These are phyloP conservation scores for Pectinophora gossypiella DNA, from an alignment of 1,140 invertebrate species.

Conservation along the genomic window DNA sequence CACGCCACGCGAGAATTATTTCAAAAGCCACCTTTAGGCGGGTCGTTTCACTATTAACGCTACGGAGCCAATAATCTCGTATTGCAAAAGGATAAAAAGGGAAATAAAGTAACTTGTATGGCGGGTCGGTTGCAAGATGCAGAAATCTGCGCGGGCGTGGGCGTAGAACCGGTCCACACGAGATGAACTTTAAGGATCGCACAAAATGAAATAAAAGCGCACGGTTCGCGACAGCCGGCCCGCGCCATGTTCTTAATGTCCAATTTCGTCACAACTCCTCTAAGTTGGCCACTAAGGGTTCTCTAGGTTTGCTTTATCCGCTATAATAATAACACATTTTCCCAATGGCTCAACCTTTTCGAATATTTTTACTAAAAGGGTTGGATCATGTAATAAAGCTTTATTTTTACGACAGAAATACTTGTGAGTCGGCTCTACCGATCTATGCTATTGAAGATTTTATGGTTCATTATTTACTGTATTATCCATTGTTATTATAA, in stretches of 20 bases:
- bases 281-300: too few relatives aligned
- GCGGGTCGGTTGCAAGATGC: conserved; percentile 66
- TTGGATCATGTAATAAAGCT: too few relatives aligned
- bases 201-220: conserved; percentile 63
- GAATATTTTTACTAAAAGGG: too few relatives aligned
- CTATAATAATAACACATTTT: too few relatives aligned
- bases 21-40: conserved; percentile 13
- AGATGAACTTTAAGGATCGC: conserved; percentile 67
- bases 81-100: conserved; percentile 67
- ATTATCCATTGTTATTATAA: neutral
- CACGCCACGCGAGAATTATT: neutral
- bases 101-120: conserved; percentile 68
- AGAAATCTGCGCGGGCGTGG: conserved; percentile 69
- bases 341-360: too few relatives aligned
- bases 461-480: neutral
- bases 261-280: conserved; percentile 45
- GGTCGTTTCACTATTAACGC: conserved; percentile 56
- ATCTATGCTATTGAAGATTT: too few relatives aligned
- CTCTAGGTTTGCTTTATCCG: too few relatives aligned
- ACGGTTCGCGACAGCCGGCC: conserved; percentile 45
- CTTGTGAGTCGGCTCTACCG: too few relatives aligned
- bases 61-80: conserved; percentile 53
- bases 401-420: too few relatives aligned
- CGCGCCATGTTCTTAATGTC: conserved; percentile 43
- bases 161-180: conserved; percentile 68